Conservation (phyloP, 2,888 invertebrate genomes). For the Brachypalpus laphriformis region DNA sequence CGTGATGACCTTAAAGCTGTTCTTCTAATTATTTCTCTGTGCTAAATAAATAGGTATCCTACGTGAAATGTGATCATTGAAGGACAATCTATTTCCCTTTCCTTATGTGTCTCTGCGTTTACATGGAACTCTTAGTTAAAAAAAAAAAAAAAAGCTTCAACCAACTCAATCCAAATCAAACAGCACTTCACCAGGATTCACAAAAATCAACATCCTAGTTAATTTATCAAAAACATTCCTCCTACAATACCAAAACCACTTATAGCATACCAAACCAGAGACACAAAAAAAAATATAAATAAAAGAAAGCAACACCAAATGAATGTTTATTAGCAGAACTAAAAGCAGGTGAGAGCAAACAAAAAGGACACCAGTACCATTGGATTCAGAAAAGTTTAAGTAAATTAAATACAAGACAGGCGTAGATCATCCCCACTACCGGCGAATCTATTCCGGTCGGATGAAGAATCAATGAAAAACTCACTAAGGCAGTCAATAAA, state of each 20-base stretch:
- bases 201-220: slow-evolving; percentile 1
- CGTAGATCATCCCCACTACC: not conserved
- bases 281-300: not conserved
- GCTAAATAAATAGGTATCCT: too few relatives aligned
- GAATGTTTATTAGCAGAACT: slow-evolving; percentile 51
- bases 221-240: slow-evolving; percentile 1
- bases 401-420: slow-evolving; percentile 45
- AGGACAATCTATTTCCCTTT: too few relatives aligned
- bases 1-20: too few relatives aligned
- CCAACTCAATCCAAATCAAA: not conserved
- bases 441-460: slow-evolving; percentile 29
- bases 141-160: too few relatives aligned
- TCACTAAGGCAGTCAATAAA: slow-evolving; percentile 55
- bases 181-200: slow-evolving; percentile 11
- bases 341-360: slow-evolving; percentile 54
- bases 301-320: slow-evolving; percentile 20
- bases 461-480: slow-evolving; percentile 59
- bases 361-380: slow-evolving; percentile 16
- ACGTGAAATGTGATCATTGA: too few relatives aligned
- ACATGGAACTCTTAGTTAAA: too few relatives aligned
- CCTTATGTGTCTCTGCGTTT: too few relatives aligned
- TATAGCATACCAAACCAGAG: slow-evolving; percentile 6
- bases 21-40: too few relatives aligned
- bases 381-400: slow-evolving; percentile 19
- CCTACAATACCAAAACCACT: slow-evolving; percentile 1